phyloP scores from a whole-genome alignment of 2,888 invertebrate species.

The Trissolcus brochymenae region DNA sequence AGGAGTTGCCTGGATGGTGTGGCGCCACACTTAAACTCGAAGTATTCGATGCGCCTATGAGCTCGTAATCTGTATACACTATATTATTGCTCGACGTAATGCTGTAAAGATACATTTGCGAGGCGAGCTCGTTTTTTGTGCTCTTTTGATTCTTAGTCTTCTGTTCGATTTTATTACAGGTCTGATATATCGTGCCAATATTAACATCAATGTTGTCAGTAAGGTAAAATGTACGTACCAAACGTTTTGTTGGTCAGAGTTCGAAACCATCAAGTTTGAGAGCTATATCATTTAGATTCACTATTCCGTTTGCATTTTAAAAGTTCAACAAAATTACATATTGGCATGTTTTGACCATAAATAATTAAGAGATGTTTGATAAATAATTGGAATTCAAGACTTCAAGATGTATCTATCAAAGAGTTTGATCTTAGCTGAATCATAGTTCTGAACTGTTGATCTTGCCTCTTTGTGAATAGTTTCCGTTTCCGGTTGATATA shows the following conservation, averaged over 20 bases:
- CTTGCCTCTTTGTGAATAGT: constrained; percentile 39
- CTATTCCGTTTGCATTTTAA: no score
- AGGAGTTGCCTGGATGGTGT: constrained; percentile 73
- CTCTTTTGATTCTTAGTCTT: constrained; percentile 9
- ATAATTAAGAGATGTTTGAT: no score
- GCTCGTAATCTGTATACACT: constrained; percentile 68
- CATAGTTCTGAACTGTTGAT: constrained; percentile 43
- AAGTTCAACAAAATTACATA: not conserved
- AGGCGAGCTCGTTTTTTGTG: constrained; percentile 18
- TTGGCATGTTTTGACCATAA: no score
- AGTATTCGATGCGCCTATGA: constrained; percentile 66
- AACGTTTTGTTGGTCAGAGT: constrained; percentile 9
- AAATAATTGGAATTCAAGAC: not conserved
- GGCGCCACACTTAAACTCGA: constrained; percentile 70
- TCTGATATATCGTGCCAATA: constrained; percentile 51
- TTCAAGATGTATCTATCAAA: constrained; percentile 11
- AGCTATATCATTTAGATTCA: no score
- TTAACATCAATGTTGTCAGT: constrained; percentile 47
- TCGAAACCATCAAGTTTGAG: not conserved
- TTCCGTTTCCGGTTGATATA: constrained; percentile 55
- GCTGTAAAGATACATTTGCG: constrained; percentile 69
- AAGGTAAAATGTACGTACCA: constrained; percentile 25
- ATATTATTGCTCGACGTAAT: constrained; percentile 70
- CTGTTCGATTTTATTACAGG: constrained; percentile 48
- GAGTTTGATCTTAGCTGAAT: constrained; percentile 25